A percentile compares a stretch with the other conserved stretches of the same genome.
These are phyloP conservation scores for Reticulitermes lucifugus DNA, from an alignment of 2,888 invertebrate species.

Conservation along the genomic window DNA sequence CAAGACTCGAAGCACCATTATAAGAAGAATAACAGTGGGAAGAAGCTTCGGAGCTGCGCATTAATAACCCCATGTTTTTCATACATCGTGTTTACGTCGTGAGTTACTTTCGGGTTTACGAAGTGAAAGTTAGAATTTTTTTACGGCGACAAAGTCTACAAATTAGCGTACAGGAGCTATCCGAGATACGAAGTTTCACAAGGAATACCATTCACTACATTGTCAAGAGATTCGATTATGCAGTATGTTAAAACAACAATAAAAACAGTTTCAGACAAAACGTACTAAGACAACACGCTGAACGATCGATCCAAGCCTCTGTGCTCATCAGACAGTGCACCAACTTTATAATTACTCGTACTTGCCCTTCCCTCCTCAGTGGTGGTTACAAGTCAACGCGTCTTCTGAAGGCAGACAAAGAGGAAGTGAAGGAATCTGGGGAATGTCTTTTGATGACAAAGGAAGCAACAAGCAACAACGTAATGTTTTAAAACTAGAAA, in stretches of 20 bases:
- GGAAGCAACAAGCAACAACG: neutral
- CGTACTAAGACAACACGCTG: neutral
- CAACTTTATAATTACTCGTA: slow-evolving; percentile 22
- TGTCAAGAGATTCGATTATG: too few species aligned
- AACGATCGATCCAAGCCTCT: neutral
- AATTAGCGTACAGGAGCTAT: too few species aligned
- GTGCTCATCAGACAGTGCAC: neutral
- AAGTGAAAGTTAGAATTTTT: too few species aligned
- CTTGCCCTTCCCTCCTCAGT: neutral
- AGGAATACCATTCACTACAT: too few species aligned
- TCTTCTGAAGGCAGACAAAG: neutral
- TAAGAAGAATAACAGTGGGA: too few species aligned
- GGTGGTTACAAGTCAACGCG: neutral
- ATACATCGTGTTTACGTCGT: too few species aligned
- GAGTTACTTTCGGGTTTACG: too few species aligned
- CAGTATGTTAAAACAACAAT: neutral
- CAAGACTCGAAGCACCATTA: too few species aligned
- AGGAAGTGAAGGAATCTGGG: neutral
- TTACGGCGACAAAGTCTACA: too few species aligned
- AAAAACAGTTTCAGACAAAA: neutral
- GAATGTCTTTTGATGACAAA: slow-evolving; percentile 15
- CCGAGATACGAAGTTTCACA: too few species aligned
- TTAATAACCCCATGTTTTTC: too few species aligned
- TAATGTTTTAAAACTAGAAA: neutral
- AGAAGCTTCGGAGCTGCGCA: too few species aligned